Conservation (phyloP, 2,797 vertebrate genomes). For the Cossypha polioptera region DNA sequence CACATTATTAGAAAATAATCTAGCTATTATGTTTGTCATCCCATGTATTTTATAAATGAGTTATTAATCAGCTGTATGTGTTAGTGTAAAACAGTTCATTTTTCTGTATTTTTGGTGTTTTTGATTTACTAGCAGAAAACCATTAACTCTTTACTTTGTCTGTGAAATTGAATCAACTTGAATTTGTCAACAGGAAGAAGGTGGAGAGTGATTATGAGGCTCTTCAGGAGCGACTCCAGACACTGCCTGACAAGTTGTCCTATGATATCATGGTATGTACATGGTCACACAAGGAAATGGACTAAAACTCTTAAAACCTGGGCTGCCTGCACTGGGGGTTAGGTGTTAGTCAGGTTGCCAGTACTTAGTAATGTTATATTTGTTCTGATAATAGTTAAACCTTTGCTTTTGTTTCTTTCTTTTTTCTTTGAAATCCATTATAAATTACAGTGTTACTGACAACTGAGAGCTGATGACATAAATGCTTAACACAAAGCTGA, state of each 20-base stretch:
- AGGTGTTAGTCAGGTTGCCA: not conserved
- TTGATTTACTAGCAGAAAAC: not conserved
- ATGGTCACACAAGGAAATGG: not conserved
- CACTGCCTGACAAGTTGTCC: constrained; percentile 89
- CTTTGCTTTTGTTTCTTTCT: constrained; percentile 34
- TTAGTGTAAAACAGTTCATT: not conserved
- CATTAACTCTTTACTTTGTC: not conserved
- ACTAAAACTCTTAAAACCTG: not conserved
- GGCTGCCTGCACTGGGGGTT: not conserved
- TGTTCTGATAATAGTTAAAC: constrained; percentile 13
- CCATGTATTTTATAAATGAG: not conserved
- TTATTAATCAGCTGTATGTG: not conserved
- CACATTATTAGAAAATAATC: not conserved
- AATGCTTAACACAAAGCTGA: constrained; percentile 45
- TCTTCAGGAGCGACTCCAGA: constrained; percentile 85
- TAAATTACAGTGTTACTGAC: constrained; percentile 45
- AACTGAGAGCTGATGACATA: constrained; percentile 45
- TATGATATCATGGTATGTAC: constrained; percentile 91
- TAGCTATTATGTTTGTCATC: not conserved
- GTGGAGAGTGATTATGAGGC: constrained; percentile 89
- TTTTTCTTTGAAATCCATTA: constrained; percentile 24
- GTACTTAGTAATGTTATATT: not conserved
- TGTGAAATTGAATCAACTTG: not conserved
- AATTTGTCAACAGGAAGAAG: constrained; percentile 84
- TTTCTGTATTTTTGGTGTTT: not conserved